phyloP scores from a whole-genome alignment of 2,888 invertebrate genomes.

The Folsomia candida region DNA sequence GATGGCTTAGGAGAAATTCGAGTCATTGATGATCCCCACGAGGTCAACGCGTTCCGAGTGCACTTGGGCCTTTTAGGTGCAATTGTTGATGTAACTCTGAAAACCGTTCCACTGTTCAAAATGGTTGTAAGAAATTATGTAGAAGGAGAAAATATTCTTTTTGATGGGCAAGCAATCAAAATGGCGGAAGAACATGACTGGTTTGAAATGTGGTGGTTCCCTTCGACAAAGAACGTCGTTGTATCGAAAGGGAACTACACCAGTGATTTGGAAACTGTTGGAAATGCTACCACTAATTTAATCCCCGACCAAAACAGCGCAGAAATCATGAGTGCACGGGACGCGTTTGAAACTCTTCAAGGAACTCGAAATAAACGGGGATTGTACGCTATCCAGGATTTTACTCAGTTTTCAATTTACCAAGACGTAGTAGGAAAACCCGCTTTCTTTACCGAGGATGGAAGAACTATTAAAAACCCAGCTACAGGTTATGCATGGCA shows the following conservation, averaged over 20 bases:
- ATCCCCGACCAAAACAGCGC: constrained; percentile 28
- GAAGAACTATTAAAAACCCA: constrained; percentile 28
- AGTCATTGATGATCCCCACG: constrained; percentile 14
- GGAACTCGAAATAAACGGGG: constrained; percentile 23
- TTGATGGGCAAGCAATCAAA: constrained; percentile 24
- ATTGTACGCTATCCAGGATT: constrained; percentile 29
- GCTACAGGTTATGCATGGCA: constrained; percentile 33
- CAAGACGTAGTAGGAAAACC: constrained; percentile 31
- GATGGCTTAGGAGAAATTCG: constrained; percentile 29
- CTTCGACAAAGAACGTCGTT: constrained; percentile 20
- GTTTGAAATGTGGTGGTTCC: constrained; percentile 37
- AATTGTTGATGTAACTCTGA: constrained; percentile 28
- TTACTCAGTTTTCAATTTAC: constrained; percentile 26
- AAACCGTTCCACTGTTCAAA: constrained; percentile 34
- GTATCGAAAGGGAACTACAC: constrained; percentile 31
- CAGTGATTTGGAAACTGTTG: not conserved
- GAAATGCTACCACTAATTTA: constrained; percentile 31
- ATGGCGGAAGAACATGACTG: constrained; percentile 26
- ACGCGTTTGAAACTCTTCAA: constrained; percentile 28
- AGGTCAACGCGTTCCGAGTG: constrained; percentile 28
- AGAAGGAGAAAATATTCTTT: constrained; percentile 24
- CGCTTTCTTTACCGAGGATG: constrained; percentile 30
- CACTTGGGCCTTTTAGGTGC: constrained; percentile 30
- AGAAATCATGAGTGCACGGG: constrained; percentile 27
- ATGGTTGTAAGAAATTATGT: constrained; percentile 25